Evolutionary conservation across 2,113 vertebrate genomes (phyloP).

Genomic region (Catharus fuscescens): DNA sequence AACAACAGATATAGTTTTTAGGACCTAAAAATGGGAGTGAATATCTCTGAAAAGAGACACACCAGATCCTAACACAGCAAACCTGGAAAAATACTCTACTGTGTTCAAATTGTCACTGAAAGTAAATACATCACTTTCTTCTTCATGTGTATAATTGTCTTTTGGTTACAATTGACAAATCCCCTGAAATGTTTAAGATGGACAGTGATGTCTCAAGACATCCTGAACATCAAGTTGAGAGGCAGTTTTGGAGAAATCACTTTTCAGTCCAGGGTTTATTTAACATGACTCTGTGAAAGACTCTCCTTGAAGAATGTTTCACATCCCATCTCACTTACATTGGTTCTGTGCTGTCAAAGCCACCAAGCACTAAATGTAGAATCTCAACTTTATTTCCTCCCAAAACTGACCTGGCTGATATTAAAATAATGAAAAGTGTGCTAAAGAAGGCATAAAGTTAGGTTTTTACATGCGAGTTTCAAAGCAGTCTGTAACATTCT

Average conservation of each 20-base stretch:
- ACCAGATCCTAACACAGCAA: background rate
- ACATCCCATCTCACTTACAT: background rate
- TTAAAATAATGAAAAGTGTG: background rate
- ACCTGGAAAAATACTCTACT: background rate
- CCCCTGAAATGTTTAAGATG: background rate
- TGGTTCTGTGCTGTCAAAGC: background rate
- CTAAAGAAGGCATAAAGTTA: background rate
- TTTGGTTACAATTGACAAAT: background rate
- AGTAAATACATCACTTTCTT: background rate
- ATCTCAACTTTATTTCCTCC: background rate
- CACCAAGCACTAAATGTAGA: background rate
- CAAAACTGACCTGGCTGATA: background rate
- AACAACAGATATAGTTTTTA: background rate
- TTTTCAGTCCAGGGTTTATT: background rate
- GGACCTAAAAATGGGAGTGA: background rate
- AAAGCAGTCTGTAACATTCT: background rate
- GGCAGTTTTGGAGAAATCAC: background rate
- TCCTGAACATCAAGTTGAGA: background rate
- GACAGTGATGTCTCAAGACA: background rate
- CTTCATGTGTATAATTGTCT: background rate
- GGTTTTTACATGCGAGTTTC: background rate
- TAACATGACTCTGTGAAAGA: rapidly evolving
- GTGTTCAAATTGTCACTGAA: background rate
- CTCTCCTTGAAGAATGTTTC: background rate
- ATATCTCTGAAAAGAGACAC: background rate